phyloP scores from a whole-genome alignment of 2,113 vertebrate genomes.

The Merops nubicus region DNA sequence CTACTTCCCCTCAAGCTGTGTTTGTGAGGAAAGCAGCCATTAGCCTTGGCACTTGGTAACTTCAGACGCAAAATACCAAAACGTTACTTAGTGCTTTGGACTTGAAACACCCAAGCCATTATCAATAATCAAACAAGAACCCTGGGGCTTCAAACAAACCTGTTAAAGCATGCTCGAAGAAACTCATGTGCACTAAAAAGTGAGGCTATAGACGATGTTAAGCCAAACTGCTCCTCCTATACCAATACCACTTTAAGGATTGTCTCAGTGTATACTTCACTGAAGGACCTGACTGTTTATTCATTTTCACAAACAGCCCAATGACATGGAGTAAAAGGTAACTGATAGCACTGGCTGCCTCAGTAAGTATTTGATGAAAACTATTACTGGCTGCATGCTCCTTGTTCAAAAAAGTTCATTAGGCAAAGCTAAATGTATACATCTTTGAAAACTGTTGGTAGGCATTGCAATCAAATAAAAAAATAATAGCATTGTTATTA shows the following conservation, averaged over 20 bases:
- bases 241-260: neutral
- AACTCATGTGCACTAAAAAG: neutral
- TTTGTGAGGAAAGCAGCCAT: neutral
- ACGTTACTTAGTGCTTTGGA: neutral
- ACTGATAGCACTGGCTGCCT: neutral
- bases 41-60: neutral
- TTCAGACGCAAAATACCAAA: too few relatives aligned
- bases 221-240: neutral
- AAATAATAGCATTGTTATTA: neutral
- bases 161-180: neutral
- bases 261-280: neutral
- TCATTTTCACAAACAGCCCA: neutral
- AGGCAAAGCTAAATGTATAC: neutral
- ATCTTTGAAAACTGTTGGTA: neutral
- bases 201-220: neutral
- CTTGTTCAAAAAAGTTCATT: neutral
- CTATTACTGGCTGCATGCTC: neutral
- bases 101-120: neutral
- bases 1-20: neutral
- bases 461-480: neutral
- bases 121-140: neutral
- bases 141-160: neutral
- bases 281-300: neutral
- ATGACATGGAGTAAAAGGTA: neutral
- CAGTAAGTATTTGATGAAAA: neutral